Conservation (phyloP, 2,113 vertebrate species). For the Tympanuchus pallidicinctus region DNA sequence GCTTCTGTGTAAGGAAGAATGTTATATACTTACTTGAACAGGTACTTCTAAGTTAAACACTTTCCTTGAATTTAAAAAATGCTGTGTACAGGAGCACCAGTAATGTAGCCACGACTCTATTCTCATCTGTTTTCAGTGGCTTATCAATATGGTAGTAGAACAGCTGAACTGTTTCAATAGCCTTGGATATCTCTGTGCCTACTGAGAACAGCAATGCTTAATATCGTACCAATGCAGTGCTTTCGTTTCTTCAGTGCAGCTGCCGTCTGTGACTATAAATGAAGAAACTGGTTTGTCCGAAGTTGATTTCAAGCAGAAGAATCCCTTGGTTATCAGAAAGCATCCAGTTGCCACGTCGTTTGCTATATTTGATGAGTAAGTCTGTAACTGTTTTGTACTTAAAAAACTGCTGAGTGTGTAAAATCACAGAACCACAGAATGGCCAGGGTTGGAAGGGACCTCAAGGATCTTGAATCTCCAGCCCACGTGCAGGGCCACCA, state of each 20-base stretch:
- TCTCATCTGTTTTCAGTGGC: neutral
- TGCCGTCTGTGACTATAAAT: slow-evolving; percentile 88
- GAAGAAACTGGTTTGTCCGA: slow-evolving; percentile 88
- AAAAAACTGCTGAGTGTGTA: neutral
- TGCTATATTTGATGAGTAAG: slow-evolving; percentile 94
- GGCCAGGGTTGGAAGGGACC: no score
- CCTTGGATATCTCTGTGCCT: neutral
- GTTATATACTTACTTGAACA: neutral
- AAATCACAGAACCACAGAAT: no score
- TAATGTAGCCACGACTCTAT: neutral
- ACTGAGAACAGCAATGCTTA: neutral
- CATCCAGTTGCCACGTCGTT: slow-evolving; percentile 90
- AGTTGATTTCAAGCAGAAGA: slow-evolving; percentile 86
- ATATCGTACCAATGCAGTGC: neutral
- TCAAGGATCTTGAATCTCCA: no score
- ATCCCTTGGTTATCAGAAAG: slow-evolving; percentile 82
- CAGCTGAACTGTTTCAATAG: neutral
- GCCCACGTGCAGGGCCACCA: no score
- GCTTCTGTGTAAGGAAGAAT: neutral
- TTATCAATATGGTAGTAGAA: neutral
- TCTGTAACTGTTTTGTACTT: neutral
- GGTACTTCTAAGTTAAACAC: neutral
- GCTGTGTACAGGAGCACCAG: neutral
- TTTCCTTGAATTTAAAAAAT: accelerated
- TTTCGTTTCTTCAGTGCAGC: slow-evolving; percentile 79